These are phyloP conservation scores for Hyla sarda DNA, from an alignment of 2,113 vertebrate genomes.

Conservation along the genomic window DNA sequence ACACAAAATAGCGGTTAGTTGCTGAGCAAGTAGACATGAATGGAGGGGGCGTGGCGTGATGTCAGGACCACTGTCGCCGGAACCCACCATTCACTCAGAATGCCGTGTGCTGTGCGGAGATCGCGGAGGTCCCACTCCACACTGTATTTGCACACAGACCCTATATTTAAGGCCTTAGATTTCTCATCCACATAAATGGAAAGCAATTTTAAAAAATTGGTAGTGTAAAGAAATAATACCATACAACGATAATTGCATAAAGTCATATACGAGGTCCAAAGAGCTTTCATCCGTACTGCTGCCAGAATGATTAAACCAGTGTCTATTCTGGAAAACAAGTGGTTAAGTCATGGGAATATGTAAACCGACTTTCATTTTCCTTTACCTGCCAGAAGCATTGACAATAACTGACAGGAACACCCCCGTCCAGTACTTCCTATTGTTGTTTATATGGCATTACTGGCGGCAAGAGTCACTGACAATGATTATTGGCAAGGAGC, in stretches of 20 bases:
- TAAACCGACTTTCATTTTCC: conserved; percentile 28
- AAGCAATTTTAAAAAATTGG: too few species aligned
- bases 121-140: too few species aligned
- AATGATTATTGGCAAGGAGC: conserved; percentile 9
- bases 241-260: too few species aligned
- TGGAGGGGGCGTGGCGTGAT: too few species aligned
- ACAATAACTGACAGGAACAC: conserved; percentile 46
- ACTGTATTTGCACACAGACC: not conserved
- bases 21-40: too few species aligned
- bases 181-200: too few species aligned
- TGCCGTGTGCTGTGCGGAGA: too few species aligned
- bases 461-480: conserved; percentile 8
- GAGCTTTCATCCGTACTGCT: not conserved
- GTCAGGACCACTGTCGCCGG: too few species aligned
- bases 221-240: too few species aligned
- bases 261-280: not conserved
- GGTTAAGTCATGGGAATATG: conserved; percentile 18
- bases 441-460: conserved; percentile 50
- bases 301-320: not conserved
- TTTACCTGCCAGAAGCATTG: conserved; percentile 39
- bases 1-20: too few species aligned
- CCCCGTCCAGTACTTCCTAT: conserved; percentile 47
- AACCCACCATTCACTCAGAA: too few species aligned
- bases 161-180: not conserved
- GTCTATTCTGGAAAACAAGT: not conserved